These are phyloP conservation scores for Actinemys pallida DNA, from an alignment of 2,113 vertebrate genomes.

Conservation along the genomic window DNA sequence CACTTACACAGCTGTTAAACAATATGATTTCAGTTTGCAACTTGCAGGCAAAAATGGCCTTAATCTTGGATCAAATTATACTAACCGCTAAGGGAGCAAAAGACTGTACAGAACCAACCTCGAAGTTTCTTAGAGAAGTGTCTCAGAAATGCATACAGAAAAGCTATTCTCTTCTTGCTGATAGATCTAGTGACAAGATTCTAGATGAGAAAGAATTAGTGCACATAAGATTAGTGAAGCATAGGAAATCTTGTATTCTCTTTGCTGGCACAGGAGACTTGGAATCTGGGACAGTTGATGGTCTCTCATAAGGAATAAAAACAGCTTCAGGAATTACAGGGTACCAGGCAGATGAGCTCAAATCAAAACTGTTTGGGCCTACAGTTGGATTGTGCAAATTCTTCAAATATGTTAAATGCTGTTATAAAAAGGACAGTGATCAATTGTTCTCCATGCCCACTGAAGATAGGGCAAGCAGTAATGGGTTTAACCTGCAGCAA, in stretches of 20 bases:
- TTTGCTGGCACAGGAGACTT: neutral
- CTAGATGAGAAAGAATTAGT: neutral
- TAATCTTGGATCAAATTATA: neutral
- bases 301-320: neutral
- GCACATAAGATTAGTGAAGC: neutral
- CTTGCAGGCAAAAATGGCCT: neutral
- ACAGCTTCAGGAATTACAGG: neutral
- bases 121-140: neutral
- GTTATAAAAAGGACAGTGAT: neutral
- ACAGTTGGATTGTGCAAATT: neutral
- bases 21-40: neutral
- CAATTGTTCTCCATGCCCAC: neutral
- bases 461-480: neutral
- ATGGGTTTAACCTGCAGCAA: neutral
- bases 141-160: neutral
- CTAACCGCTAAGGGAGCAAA: neutral
- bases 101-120: neutral
- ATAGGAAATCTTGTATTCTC: neutral
- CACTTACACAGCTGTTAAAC: neutral
- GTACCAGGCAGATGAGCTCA: neutral
- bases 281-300: neutral
- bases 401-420: neutral
- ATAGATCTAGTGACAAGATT: neutral
- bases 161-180: neutral
- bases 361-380: neutral